These are phyloP conservation scores for Corythornis leucogaster DNA, from an alignment of 2,797 vertebrate genomes.

Conservation along the genomic window DNA sequence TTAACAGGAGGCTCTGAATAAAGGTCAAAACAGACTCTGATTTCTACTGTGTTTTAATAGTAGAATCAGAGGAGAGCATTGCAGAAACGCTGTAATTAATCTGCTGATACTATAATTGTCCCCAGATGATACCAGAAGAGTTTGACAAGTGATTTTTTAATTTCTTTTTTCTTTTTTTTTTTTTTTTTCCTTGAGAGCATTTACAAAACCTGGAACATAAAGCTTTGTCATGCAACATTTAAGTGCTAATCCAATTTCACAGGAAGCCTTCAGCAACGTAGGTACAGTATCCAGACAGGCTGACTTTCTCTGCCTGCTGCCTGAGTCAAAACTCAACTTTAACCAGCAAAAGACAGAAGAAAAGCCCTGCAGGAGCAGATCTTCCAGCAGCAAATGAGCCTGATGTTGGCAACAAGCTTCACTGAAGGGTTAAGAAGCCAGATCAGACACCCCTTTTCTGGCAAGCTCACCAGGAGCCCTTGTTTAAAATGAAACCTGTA, in stretches of 20 bases:
- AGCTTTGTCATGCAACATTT: neutral
- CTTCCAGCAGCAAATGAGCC: neutral
- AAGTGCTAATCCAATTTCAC: conserved; percentile 22
- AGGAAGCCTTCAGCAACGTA: neutral
- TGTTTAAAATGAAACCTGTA: neutral
- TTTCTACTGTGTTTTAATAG: conserved; percentile 29
- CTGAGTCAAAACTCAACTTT: neutral
- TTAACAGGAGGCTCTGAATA: conserved; percentile 50
- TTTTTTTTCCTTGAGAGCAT: neutral
- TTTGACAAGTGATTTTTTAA: neutral
- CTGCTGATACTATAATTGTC: conserved; percentile 32
- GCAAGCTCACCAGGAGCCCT: neutral
- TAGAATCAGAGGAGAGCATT: conserved; percentile 41
- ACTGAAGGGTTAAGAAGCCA: neutral
- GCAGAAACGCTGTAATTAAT: conserved; percentile 50
- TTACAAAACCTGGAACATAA: conserved; percentile 22
- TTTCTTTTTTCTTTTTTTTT: neutral
- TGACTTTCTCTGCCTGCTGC: neutral
- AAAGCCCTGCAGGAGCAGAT: neutral
- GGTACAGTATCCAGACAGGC: neutral
- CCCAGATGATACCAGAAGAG: neutral
- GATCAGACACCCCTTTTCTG: neutral
- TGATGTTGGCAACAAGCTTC: neutral
- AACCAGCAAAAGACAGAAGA: neutral
- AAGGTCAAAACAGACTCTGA: conserved; percentile 61